Conservation (phyloP, 2,888 invertebrate species). For the Frankliniella fusca region DNA sequence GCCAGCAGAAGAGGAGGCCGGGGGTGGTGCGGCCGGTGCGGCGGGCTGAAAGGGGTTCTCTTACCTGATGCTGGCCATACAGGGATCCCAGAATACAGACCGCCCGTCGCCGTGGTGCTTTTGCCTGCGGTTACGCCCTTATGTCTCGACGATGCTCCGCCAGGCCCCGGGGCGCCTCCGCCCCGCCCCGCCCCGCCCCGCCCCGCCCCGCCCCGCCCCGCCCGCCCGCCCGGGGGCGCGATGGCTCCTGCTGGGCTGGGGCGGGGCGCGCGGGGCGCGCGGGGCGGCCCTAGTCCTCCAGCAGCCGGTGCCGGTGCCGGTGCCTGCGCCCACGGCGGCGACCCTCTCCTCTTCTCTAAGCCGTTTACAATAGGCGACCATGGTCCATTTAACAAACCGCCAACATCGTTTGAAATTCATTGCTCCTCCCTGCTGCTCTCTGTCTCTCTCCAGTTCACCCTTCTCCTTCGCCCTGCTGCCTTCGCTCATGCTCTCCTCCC, state of each 20-base stretch:
- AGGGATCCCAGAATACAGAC: no score
- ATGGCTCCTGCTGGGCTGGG: background rate
- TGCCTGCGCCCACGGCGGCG: background rate
- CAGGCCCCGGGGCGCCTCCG: no score
- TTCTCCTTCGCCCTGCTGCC: background rate
- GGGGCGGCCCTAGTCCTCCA: background rate
- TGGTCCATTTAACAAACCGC: slow-evolving; percentile 8
- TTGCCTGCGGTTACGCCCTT: no score
- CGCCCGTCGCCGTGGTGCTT: no score
- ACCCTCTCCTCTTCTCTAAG: background rate
- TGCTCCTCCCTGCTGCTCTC: background rate
- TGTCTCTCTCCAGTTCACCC: background rate
- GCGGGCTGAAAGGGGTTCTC: background rate
- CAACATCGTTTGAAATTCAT: slow-evolving; percentile 12
- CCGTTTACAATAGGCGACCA: slow-evolving; percentile 10
- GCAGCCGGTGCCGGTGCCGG: background rate
- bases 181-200: background rate
- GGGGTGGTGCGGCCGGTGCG: background rate
- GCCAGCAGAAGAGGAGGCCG: background rate
- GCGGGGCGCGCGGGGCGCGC: background rate
- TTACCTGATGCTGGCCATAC: no score
- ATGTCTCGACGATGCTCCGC: no score
- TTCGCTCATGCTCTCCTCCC: background rate
- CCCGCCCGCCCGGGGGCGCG: background rate
- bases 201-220: background rate